Base-by-base conservation (phyloP, 2,797 vertebrate genomes). In the Eospalax fontanierii region DNA sequence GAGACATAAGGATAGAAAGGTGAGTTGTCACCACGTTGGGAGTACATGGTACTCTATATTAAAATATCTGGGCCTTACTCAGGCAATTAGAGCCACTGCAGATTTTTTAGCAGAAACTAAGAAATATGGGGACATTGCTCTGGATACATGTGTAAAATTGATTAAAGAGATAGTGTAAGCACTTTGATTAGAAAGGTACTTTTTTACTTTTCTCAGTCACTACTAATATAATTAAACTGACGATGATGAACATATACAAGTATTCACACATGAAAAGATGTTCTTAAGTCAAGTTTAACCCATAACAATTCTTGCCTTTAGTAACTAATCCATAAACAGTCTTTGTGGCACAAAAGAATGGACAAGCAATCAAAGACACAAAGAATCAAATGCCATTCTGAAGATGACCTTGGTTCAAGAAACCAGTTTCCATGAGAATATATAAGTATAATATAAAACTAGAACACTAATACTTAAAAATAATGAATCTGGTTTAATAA, bases 371-470 rank as follows among this genome's bases (percentile, higher is more conserved):
- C 30, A 68, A 90, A 94, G 30, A 78, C 11, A 91, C 3, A 63
- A 87, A 96, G 80, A 91, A 73, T 59, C 57, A 89, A 91, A 91
- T 33, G 68, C 9, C 93, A 50, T 85, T 93, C 96, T 90, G 63
- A 57, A 93, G 50, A 85, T 88, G 82, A 50, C 33, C 83, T 94
- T 93, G 54, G 91, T 84, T 92, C 92, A 87, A 87, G 84, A 87
- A 73, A 43, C 35, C 84, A 61, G 33, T 87, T 93, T 95, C 46
- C 63, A 80, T 11, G 4, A 11, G 73, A 94, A 92, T 87, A 22
- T 93, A 94, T 91, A 95, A 93, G 40, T 90, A 86, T 14, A 96
- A 73, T 87, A 81, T 82, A 91, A 94, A 91, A 94, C 30, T 89
- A 54, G 24, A 94, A 93, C 10, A 35, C 0, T 76, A 18, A 94